Base-by-base conservation (phyloP, 2,888 invertebrate species). In the Hydropsyche betteni region DNA sequence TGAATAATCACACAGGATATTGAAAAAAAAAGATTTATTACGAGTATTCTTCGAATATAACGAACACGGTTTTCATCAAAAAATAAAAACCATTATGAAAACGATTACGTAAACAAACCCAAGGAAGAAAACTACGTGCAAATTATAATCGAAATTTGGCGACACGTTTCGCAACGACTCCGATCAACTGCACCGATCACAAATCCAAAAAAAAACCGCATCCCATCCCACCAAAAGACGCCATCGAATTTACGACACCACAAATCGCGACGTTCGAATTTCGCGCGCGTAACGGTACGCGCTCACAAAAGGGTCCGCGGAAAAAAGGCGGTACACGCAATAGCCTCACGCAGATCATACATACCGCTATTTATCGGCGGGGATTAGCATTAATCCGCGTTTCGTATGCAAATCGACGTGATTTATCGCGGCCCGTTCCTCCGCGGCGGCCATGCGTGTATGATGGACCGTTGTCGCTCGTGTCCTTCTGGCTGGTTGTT, bases 381-480 rank as follows among this genome's bases (percentile, higher is more conserved):
- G 71, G 71, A 38, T 71, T 71, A 55, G 8, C 36, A 55, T 70
- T 55, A 38, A 71, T 55, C 38, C 55, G 7, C 44, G 71, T 34
- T 55, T 14, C 33, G 58, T 16, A 34, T 53, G 16, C 14, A 55
- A 52, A 55, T 53, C 53, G 51, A 70, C 16, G 58, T 58, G 58
- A 58, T 14, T 58, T 58, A 58, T 58, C 24, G 58, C 24, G 58
- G 24, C 5, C 51, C 51, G 74, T 69, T 74, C 69, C 69, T 51
- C 74, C 53, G 69, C 34, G 69, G 52, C 38, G 52, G 69, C 38
- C 74, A 74, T 34, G 74, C 74, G 74, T 55, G 74, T 14, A 16
- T 44, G 44, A 44, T 44, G 44, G 44, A 44, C 44, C 10, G 44
- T 44, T 10, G 44, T 44, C 44, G 44, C 10, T 6, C 10, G 44